Percentiles rank a stretch among this genome's conserved stretches.
Evolutionary conservation across 2,888 invertebrate genomes (phyloP).

Genomic region (Sericinus montela): DNA sequence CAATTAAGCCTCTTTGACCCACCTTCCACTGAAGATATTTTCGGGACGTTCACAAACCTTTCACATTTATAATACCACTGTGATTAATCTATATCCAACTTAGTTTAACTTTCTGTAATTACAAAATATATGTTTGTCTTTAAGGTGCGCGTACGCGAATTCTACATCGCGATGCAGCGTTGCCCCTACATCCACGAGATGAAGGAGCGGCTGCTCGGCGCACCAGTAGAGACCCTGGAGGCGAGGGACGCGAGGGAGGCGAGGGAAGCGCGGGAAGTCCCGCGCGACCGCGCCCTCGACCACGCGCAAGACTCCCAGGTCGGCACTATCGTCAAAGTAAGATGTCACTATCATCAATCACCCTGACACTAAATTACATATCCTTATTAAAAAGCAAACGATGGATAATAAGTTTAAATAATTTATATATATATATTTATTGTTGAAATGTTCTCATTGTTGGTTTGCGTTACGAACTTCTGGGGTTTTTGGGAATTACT

Average conservation of each 20-base stretch:
- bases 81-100: too few relatives aligned
- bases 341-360: constrained; percentile 42
- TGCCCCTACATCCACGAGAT: constrained; percentile 96
- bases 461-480: too few relatives aligned
- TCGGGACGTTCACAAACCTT: too few relatives aligned
- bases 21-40: too few relatives aligned
- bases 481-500: too few relatives aligned
- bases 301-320: constrained; percentile 82
- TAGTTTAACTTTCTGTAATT: too few relatives aligned
- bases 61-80: too few relatives aligned
- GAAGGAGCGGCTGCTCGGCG: constrained; percentile 92
- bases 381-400: background rate
- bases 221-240: constrained; percentile 79
- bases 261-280: constrained; percentile 47
- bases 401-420: too few relatives aligned
- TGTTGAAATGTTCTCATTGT: too few relatives aligned
- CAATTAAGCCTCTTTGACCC: too few relatives aligned
- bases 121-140: constrained; percentile 1
- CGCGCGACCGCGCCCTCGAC: constrained; percentile 42
- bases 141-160: constrained; percentile 76
- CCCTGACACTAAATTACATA: background rate
- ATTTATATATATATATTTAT: too few relatives aligned
- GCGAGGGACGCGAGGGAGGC: constrained; percentile 70
- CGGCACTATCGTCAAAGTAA: constrained; percentile 94
- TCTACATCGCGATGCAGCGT: constrained; percentile 87